Base-by-base conservation (phyloP, 2,797 vertebrate genomes). In the Pangasius macronema region DNA sequence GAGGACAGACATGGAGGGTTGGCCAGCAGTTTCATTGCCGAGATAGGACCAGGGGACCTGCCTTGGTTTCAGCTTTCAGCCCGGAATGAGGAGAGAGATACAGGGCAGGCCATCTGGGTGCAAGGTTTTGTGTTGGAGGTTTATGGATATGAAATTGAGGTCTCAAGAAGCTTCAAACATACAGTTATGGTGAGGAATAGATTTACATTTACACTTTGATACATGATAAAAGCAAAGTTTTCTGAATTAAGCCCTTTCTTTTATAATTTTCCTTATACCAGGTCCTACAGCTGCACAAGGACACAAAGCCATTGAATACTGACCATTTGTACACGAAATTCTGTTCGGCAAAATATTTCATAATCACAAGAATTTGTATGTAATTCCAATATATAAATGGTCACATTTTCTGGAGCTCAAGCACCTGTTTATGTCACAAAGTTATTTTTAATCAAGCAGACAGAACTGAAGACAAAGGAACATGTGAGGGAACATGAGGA, bases 61-160 rank as follows among this genome's bases (percentile, higher is more conserved):
- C 98, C 98, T 0, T 92, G 84, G 0, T 99, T 99, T 89, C 95
- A 96, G 0, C 85, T 99, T 84, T 96, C 95, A 0, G 97, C 95
- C 86, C 97, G 95, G 89, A 99, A 97, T 0, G 98, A 99, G 93
- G 98, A 99, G n/a, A 95, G 98, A 72, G 98, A 99, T 92, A 98
- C 98, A 0, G 97, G 97, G 0, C 96, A 99, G 93, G 97, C 98
- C 14, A 95, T 99, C 86, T 99, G 98, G 98, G 97, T 98, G 87
- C 97, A 97, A 75, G 97, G 98, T 72, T 98, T 99, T 0, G 93
- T 98, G 0, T 93, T 99, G 93, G 95, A 97, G 18, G 95, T 99
- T 85, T 98, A 98, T 82, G 97, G 95, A 83, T 99, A 97, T 88
- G 96, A 97, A 87, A 96, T 99, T 0, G 94, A 98, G 89, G 97